phyloP scores from a whole-genome alignment of 30 jellyfish, hydroid and myxozoan species.

The Aurelia sp. region DNA sequence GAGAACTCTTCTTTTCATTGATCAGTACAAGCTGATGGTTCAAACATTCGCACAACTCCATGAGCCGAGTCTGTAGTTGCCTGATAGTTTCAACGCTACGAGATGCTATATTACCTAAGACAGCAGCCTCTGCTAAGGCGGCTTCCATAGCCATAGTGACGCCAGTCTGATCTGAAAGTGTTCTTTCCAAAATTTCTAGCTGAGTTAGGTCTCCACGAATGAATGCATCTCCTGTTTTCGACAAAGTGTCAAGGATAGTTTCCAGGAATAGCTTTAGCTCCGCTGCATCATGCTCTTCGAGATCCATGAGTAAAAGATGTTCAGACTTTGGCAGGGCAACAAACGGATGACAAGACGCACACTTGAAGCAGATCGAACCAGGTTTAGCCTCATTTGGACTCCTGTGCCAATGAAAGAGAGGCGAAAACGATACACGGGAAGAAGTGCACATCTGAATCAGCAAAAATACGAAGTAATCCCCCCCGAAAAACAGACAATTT shows the following conservation, averaged over 20 bases:
- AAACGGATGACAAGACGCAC: neutral
- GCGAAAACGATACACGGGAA: too few species aligned
- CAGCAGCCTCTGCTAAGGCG: conserved; percentile 35
- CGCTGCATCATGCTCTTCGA: conserved; percentile 22
- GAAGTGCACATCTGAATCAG: too few species aligned
- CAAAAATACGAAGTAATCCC: too few species aligned
- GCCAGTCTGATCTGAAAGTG: conserved; percentile 42
- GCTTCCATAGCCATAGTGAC: conserved; percentile 40
- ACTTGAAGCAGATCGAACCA: neutral
- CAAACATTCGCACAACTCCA: conserved; percentile 28
- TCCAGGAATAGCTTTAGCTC: conserved; percentile 32
- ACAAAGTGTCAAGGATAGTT: conserved; percentile 32
- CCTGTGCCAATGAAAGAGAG: too few species aligned
- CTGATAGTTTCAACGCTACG: conserved; percentile 13
- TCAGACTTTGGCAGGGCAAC: too few species aligned
- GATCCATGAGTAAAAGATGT: conserved; percentile 2
- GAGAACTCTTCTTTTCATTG: too few species aligned
- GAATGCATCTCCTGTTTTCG: conserved; percentile 36
- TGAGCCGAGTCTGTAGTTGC: conserved; percentile 38
- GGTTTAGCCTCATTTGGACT: neutral
- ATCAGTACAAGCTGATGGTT: conserved; percentile 12
- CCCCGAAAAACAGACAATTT: too few species aligned
- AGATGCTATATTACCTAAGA: neutral
- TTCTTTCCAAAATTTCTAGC: conserved; percentile 43
- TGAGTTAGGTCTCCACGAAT: conserved; percentile 11